Base-by-base conservation (phyloP, 2,888 invertebrate genomes). In the Sinelater perroti region DNA sequence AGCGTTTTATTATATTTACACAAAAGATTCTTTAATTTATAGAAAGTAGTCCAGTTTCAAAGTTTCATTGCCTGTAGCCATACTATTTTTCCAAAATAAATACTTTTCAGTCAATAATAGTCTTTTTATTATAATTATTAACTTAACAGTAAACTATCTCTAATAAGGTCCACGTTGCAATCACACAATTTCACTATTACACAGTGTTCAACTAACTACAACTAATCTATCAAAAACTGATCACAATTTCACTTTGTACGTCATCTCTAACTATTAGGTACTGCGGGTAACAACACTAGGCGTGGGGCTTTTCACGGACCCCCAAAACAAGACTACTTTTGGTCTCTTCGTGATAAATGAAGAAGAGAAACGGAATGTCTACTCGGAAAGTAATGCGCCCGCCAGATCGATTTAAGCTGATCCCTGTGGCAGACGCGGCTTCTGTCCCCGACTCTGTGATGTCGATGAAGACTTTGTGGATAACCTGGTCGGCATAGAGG, bases 291-390 rank as follows among this genome's bases (percentile, higher is more conserved):
- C n/a, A 28, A 14, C 24, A 50, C 28, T 50, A 10, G 60, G 60
- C 5, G 78, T 79, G 0, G 89, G 89, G 57, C 81, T 81, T 63
- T 83, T 83, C 38, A 90, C 82, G 18, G 84, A 81, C 1, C 88
- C 90, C 83, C 88, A 89, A 72, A 91, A 91, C 36, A 88, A 81
- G 17, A 89, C 81, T 4, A 87, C 78, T 64, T 85, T n/a, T 83
- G 2, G 87, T 85, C 17, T 79, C 78, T 62, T 87, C 85, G 70
- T 90, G 86, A 62, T 87, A 81, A 61, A 91, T 89, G 71, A 90
- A 87, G 72, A 90, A 88, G 55, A 87, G 79, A 75, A 90, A 91
- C 0, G 91, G 91, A 20, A 87, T 82, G 68, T 90, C 84, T 0
- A 85, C 87, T 57, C 82, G 80, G 61, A 83, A 80, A 1, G 74